Evolutionary conservation across 1,140 invertebrate genomes (phyloP).

Genomic region (Pristionchus pacificus): DNA sequence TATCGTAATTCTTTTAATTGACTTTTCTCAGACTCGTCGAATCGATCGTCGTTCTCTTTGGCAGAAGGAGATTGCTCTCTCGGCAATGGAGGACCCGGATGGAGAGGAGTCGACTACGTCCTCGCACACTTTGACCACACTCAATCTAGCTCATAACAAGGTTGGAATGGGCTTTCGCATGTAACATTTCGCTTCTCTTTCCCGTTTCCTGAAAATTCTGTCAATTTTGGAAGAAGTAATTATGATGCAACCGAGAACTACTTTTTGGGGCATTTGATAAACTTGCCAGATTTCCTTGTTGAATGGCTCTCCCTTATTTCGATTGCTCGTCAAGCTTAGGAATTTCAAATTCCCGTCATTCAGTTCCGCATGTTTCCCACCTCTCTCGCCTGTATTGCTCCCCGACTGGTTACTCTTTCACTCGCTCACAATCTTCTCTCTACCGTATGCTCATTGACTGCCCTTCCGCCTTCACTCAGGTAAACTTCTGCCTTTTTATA

Average conservation of each 20-base stretch:
- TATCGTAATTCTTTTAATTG: too few species aligned
- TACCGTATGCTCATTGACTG: constrained; percentile 78
- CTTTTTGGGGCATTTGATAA: too few species aligned
- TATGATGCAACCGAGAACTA: too few species aligned
- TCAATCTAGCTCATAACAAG: constrained; percentile 33
- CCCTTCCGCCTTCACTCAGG: constrained; percentile 74
- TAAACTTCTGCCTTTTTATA: too few species aligned
- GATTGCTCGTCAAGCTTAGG: too few species aligned
- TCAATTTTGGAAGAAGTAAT: too few species aligned
- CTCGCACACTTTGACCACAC: constrained; percentile 19
- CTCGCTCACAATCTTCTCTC: constrained; percentile 76
- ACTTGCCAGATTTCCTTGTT: not conserved
- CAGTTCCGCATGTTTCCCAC: constrained; percentile 78
- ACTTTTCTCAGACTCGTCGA: too few species aligned
- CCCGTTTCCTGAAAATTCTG: too few species aligned
- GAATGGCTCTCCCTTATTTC: constrained; percentile 68
- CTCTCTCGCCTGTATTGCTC: constrained; percentile 80
- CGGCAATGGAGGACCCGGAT: constrained; percentile 54
- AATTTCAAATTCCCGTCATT: too few species aligned
- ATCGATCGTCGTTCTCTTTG: constrained; percentile 52
- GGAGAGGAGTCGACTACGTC: constrained; percentile 14
- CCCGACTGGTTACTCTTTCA: constrained; percentile 78
- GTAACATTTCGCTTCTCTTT: too few species aligned
- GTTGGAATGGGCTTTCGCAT: too few species aligned
- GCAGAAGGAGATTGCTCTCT: constrained; percentile 51